Conservation (phyloP, 2,797 vertebrate species). For the Esox masquinongy region DNA sequence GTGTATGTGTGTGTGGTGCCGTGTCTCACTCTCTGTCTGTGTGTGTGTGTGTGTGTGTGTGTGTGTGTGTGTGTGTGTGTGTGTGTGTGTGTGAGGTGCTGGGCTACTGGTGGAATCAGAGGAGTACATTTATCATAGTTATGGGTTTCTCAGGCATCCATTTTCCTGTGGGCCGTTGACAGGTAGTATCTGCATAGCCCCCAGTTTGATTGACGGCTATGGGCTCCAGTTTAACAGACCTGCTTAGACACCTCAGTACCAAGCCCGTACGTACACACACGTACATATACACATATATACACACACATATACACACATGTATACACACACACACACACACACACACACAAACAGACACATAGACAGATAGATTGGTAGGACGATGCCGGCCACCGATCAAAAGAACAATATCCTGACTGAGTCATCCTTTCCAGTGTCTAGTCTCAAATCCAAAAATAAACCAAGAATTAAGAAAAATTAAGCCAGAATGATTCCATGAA, state of each 20-base stretch:
- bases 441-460: neutral
- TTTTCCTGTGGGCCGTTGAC: slow-evolving; percentile 93
- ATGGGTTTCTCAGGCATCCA: slow-evolving; percentile 94
- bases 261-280: slow-evolving; percentile 41
- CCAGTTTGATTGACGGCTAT: slow-evolving; percentile 86
- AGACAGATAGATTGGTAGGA: neutral
- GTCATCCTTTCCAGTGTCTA: neutral
- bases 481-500: neutral
- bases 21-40: slow-evolving; percentile 46
- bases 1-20: slow-evolving; percentile 22
- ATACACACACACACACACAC: neutral
- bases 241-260: slow-evolving; percentile 58
- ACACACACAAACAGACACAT: neutral
- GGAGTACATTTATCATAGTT: slow-evolving; percentile 98
- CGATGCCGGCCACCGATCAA: neutral
- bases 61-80: neutral
- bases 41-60: slow-evolving; percentile 17
- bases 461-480: neutral
- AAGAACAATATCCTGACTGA: neutral
- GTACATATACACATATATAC: slow-evolving; percentile 15
- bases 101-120: slow-evolving; percentile 71
- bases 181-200: slow-evolving; percentile 87
- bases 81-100: slow-evolving; percentile 16
- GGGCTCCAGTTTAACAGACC: slow-evolving; percentile 81
- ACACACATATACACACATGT: slow-evolving; percentile 1